Percentiles rank a stretch among this genome's conserved stretches.
phyloP scores from a whole-genome alignment of 2,888 invertebrate genomes.

The Poecilus cupreus region DNA sequence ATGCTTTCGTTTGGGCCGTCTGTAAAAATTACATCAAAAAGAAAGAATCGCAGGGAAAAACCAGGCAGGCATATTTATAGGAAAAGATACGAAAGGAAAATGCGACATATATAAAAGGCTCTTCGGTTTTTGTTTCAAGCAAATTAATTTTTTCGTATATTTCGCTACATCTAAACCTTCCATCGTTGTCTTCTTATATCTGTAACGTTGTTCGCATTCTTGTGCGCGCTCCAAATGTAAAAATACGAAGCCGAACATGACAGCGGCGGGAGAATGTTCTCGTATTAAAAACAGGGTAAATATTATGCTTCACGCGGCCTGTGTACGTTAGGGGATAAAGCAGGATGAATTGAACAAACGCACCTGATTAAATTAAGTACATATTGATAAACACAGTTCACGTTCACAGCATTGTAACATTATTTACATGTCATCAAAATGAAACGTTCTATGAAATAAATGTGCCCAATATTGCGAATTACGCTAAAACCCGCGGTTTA shows the following conservation, averaged over 20 bases:
- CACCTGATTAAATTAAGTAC: constrained; percentile 10
- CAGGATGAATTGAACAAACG: constrained; percentile 15
- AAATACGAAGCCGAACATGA: no score
- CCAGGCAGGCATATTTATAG: background rate
- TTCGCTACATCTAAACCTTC: background rate
- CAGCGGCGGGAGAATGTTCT: background rate
- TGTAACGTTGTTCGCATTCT: no score
- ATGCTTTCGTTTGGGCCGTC: constrained; percentile 7
- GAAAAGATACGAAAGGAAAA: background rate
- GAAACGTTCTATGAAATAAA: background rate
- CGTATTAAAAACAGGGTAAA: background rate
- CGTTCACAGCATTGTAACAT: background rate
- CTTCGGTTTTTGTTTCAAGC: background rate
- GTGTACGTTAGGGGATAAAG: background rate
- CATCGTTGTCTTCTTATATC: no score
- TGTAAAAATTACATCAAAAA: constrained; percentile 31
- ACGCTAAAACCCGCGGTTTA: background rate
- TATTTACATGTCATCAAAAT: background rate
- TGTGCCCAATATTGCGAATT: background rate
- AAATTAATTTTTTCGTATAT: background rate
- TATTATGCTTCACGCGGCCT: background rate
- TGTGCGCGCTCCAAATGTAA: no score
- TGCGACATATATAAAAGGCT: background rate
- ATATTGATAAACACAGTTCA: constrained; percentile 21
- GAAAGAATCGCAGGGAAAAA: background rate